These are phyloP conservation scores for Sinohyriopsis cumingii DNA, from an alignment of 2,888 invertebrate species.

Conservation along the genomic window DNA sequence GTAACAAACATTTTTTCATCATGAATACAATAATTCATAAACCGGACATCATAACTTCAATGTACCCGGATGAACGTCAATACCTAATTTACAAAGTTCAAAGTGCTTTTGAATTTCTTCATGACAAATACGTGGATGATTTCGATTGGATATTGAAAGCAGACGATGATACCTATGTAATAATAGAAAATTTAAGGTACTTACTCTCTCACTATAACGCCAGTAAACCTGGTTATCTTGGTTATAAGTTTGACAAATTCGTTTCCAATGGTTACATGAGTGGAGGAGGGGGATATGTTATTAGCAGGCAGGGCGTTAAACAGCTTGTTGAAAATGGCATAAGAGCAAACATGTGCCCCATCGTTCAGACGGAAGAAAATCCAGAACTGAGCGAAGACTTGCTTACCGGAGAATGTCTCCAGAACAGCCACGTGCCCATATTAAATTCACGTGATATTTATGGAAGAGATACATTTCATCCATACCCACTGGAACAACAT, in stretches of 20 bases:
- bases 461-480: slow-evolving; percentile 91
- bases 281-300: slow-evolving; percentile 80
- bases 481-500: slow-evolving; percentile 80
- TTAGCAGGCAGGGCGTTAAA: slow-evolving; percentile 85
- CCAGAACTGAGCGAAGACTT: slow-evolving; percentile 83
- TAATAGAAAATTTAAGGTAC: slow-evolving; percentile 93
- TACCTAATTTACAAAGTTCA: slow-evolving; percentile 97
- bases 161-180: slow-evolving; percentile 97
- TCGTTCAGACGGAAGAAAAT: slow-evolving; percentile 78
- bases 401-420: slow-evolving; percentile 90
- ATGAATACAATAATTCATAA: slow-evolving; percentile 75
- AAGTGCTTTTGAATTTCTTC: slow-evolving; percentile 89
- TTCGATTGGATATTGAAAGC: slow-evolving; percentile 98
- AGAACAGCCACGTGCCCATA: slow-evolving; percentile 80
- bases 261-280: slow-evolving; percentile 72
- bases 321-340: slow-evolving; percentile 83
- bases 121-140: slow-evolving; percentile 84
- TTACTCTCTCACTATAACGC: slow-evolving; percentile 85
- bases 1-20: slow-evolving; percentile 71
- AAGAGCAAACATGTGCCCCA: slow-evolving; percentile 64
- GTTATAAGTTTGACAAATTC: slow-evolving; percentile 58
- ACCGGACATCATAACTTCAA: slow-evolving; percentile 66
- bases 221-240: slow-evolving; percentile 86
- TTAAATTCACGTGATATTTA: slow-evolving; percentile 89
- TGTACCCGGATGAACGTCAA: slow-evolving; percentile 20